Evolutionary conservation across 2,113 vertebrate genomes (phyloP), one percentile per base, ranked within the genome.

Genomic region (Vidua macroura): DNA sequence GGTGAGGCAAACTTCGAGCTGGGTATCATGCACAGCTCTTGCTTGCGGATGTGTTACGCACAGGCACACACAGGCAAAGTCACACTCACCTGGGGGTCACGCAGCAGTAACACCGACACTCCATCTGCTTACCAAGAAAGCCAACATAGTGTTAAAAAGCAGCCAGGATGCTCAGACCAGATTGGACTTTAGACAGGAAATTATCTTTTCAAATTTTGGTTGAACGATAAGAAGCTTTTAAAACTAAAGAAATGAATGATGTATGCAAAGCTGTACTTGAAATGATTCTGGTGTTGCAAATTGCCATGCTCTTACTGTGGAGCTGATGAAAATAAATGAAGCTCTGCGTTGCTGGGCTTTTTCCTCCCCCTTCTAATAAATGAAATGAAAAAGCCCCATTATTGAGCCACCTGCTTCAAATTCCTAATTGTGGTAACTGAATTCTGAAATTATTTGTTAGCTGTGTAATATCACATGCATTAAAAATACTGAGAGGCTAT

Each of bases 391-490:
- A 98, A 97, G 95, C 95, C 92, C 90, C 96, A 98, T 98, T 98
- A 98, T 98, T 97, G 96, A 96, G 97, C 98, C 98, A 98, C 98
- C 98, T 98, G 98, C 97, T 98, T 98, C 98, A 98, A 97, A 97
- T 97, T 98, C 97, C 97, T 98, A 98, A 98, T 97, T 98, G 98
- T 98, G 97, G 97, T 97, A 98, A 98, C 97, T 98, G 98, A 97
- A 98, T 98, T 98, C 98, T 98, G 97, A 96, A 98, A 98, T 97
- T 98, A 97, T 97, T 97, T 98, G 97, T 97, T 98, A 97, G 97
- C 97, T 96, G 86, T 97, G 96, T 96, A 97, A 97, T 98, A 97
- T 96, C 95, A 76, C 95, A 97, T 95, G 96, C 96, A 97, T 98
- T 97, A 96, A 97, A 97, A 97, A 95, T 92, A 96, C 69, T 64